phyloP scores from a whole-genome alignment of 2,113 vertebrate species.

The Caloenas nicobarica region DNA sequence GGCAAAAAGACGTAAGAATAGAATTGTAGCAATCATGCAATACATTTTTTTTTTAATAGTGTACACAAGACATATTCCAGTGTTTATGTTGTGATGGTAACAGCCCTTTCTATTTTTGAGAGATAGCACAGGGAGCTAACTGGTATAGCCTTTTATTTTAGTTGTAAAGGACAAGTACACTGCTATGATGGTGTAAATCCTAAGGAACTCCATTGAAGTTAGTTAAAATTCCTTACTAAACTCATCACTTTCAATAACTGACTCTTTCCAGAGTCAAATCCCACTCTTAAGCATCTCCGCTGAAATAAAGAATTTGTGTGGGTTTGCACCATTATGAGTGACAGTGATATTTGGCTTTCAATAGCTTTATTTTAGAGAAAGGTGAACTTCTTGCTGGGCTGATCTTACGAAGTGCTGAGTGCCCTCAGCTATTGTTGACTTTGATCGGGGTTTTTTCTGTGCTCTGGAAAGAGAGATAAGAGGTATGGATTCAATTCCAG shows the following conservation, averaged over 20 bases:
- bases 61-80: conserved; percentile 10
- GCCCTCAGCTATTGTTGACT: neutral
- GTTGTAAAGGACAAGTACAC: neutral
- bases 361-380: neutral
- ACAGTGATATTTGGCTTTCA: conserved; percentile 6
- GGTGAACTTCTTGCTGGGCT: neutral
- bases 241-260: neutral
- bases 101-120: conserved; percentile 47
- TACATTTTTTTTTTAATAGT: conserved; percentile 6
- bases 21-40: conserved; percentile 70
- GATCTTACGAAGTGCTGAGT: neutral
- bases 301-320: neutral
- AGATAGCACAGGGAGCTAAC: neutral
- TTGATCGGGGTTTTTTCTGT: neutral
- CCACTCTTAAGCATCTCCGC: neutral
- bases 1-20: conserved; percentile 79
- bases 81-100: conserved; percentile 59
- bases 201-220: neutral
- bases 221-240: conserved; percentile 24
- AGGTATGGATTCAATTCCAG: neutral
- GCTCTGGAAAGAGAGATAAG: neutral
- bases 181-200: conserved; percentile 4
- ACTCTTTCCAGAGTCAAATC: neutral
- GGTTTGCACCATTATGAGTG: neutral
- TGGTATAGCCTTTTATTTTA: neutral